Evolutionary conservation across 1,140 invertebrate genomes (phyloP).

Genomic region (Trichomalopsis sarcophagae): DNA sequence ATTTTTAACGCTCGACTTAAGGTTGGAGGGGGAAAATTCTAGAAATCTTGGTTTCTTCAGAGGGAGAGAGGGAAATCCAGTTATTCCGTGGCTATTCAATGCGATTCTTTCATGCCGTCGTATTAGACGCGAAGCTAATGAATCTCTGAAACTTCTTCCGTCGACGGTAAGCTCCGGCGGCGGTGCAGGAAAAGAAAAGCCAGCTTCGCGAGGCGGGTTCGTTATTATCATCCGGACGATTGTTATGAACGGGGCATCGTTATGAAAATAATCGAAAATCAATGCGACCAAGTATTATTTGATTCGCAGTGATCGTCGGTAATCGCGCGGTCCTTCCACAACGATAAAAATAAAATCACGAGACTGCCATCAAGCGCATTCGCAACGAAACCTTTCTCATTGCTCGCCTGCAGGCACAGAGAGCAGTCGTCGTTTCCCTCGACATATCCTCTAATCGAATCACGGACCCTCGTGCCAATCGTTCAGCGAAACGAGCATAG

Average conservation of each 20-base stretch:
- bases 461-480: not conserved
- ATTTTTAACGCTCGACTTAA: conserved; percentile 3
- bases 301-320: too few species aligned
- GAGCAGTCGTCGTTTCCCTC: not conserved
- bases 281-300: too few species aligned
- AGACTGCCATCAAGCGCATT: not conserved
- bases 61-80: not conserved
- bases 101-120: not conserved
- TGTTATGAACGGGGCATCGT: too few species aligned
- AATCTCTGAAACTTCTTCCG: not conserved
- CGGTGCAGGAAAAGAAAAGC: too few species aligned
- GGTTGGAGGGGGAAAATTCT: not conserved
- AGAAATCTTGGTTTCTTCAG: not conserved
- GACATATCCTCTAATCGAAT: not conserved
- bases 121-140: not conserved
- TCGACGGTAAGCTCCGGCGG: too few species aligned
- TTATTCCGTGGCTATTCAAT: not conserved
- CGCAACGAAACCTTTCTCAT: not conserved
- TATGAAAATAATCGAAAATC: too few species aligned
- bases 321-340: not conserved
- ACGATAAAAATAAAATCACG: too few species aligned
- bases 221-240: too few species aligned
- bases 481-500: not conserved
- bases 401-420: not conserved
- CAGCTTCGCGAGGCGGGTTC: too few species aligned